Evolutionary conservation across 2,797 vertebrate genomes (phyloP), one percentile per base, ranked within the genome.

Genomic region (Notolepis coatsorum): DNA sequence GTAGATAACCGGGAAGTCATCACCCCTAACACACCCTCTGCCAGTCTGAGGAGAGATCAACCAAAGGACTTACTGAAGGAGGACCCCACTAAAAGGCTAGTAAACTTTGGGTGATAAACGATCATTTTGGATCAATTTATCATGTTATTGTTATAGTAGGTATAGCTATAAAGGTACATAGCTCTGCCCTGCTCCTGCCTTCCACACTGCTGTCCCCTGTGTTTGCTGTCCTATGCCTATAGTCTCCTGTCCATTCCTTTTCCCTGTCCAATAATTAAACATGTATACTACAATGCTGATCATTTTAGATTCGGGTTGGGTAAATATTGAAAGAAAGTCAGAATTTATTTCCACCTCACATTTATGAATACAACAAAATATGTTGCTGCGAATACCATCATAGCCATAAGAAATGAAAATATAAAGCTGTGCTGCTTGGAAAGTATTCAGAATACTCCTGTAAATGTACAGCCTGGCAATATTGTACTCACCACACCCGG

Each of bases 21-120:
- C n/a, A 2, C 65, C 33, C 42, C 71, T 57, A 73, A 77, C 7
- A 62, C 18, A 2, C 0, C 53, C 27, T 55, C 66, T 47, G 63
- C 68, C 77, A 7, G 61, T 38, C 61, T 87, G 72, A 71, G 20
- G 58, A 50, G 72, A 68, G 79, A 84, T 20, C 54, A 75, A 20
- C 81, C 68, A 58, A 78, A 89, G 76, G 79, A 84, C 59, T 84
- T 75, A 35, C 79, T 73, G 67, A 83, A 59, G 18, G 51, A 71
- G 83, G 90, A 93, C 37, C 71, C 84, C 15, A 55, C 71, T 28
- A 94, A 94, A 96, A 99, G 97, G 98, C 96, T 92, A 96, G 98
- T 91, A 87, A 28, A 65, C 51, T 71, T 73, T 81, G 79, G 88
- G 94, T 95, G 86, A 96, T 96, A 93, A 94, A 95, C 95, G 92